phyloP scores from a whole-genome alignment of 2,797 vertebrate species.

The Diglossa cyanea region DNA sequence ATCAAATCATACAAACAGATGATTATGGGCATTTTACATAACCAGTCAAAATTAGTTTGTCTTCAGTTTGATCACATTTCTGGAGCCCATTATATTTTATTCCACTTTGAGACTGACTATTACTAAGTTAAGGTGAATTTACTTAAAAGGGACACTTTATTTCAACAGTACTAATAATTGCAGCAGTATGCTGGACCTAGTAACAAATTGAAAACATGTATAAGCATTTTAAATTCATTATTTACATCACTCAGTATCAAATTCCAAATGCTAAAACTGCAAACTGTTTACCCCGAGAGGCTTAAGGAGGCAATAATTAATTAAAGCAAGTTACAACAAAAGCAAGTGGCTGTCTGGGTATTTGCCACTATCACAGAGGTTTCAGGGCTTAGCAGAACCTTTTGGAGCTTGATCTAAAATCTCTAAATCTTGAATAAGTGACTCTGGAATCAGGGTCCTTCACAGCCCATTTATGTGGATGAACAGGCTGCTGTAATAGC shows the following conservation, averaged over 20 bases:
- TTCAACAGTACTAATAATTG: background rate
- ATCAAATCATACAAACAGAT: slow-evolving; percentile 31
- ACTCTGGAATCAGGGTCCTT: background rate
- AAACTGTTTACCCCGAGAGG: background rate
- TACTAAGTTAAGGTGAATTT: background rate
- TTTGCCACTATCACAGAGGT: background rate
- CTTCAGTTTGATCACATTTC: background rate
- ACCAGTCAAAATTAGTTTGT: slow-evolving; percentile 19
- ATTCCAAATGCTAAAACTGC: background rate
- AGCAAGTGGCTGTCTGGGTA: background rate
- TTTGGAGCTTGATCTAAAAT: background rate
- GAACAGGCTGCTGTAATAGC: background rate
- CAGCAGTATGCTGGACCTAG: background rate
- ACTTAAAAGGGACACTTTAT: background rate
- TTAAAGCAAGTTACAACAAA: background rate
- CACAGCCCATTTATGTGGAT: background rate
- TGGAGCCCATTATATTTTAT: background rate
- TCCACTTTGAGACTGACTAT: background rate
- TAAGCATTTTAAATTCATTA: background rate
- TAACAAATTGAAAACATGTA: background rate
- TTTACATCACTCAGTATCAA: background rate
- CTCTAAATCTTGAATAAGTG: background rate
- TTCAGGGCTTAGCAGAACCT: background rate
- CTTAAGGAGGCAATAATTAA: background rate
- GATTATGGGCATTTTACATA: slow-evolving; percentile 34